Conservation (phyloP, 2,113 vertebrate genomes). For the Octodon degus region DNA sequence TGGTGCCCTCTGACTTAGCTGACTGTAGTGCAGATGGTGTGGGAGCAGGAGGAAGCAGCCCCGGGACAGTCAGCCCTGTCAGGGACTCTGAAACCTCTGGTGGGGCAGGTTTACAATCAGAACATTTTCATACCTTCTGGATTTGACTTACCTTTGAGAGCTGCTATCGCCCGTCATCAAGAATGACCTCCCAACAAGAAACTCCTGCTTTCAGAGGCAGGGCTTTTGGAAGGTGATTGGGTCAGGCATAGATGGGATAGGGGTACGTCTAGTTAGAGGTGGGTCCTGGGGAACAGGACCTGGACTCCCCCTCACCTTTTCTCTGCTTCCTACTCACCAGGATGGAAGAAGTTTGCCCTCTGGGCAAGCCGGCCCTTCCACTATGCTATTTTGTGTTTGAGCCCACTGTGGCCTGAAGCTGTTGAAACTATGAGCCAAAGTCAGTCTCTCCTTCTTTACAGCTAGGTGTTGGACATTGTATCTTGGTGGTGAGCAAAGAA, state of each 20-base stretch:
- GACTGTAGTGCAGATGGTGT: too few species aligned
- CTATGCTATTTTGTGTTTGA: neutral
- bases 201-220: neutral
- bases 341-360: neutral
- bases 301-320: neutral
- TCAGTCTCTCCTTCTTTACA: neutral
- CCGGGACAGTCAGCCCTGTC: neutral
- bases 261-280: neutral
- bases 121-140: neutral
- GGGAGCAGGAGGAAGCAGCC: neutral
- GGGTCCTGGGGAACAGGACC: neutral
- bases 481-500: neutral
- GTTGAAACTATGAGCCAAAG: neutral
- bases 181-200: neutral
- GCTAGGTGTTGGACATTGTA: neutral
- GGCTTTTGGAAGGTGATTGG: neutral
- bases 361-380: neutral
- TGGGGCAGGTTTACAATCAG: neutral
- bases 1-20: neutral
- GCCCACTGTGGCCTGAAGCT: neutral
- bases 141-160: neutral
- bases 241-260: neutral
- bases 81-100: neutral
- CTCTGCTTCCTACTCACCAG: neutral
- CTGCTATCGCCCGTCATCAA: neutral